These are phyloP conservation scores for Drosophila ogumai DNA, from an alignment of 1,140 invertebrate genomes.

Conservation along the genomic window DNA sequence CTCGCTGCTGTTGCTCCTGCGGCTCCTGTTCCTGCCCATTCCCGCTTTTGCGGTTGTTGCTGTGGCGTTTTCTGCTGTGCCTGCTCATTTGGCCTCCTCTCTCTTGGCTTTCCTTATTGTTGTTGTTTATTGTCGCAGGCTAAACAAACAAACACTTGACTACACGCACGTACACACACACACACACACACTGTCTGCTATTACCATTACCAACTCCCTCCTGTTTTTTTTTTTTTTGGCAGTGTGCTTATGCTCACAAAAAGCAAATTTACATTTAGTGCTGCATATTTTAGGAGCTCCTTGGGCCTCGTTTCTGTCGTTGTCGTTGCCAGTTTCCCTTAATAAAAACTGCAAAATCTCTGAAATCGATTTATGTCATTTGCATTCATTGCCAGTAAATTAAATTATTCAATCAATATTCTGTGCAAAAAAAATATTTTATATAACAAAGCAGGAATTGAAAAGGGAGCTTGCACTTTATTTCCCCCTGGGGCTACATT, in stretches of 20 bases:
- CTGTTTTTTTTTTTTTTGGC: slow-evolving; percentile 1
- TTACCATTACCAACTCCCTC: slow-evolving; percentile 2
- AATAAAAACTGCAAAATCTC: slow-evolving; percentile 35
- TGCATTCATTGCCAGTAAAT: slow-evolving; percentile 19
- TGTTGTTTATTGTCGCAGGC: slow-evolving; percentile 59
- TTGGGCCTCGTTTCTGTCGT: not conserved
- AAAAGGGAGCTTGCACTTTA: slow-evolving; percentile 1
- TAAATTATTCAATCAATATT: slow-evolving; percentile 15
- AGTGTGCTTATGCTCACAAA: slow-evolving; percentile 44
- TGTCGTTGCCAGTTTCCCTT: slow-evolving; percentile 1
- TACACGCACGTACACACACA: slow-evolving; percentile 42
- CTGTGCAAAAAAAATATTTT: not conserved
- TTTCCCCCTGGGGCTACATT: not conserved
- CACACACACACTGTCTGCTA: not conserved
- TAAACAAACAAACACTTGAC: slow-evolving; percentile 65
- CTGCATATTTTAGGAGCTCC: slow-evolving; percentile 56
- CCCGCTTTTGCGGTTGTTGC: slow-evolving; percentile 27
- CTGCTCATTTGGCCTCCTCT: slow-evolving; percentile 26
- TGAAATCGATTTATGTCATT: slow-evolving; percentile 36
- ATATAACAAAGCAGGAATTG: not conserved
- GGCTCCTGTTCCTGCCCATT: not conserved
- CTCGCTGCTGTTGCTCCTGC: slow-evolving; percentile 22
- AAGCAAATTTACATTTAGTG: slow-evolving; percentile 72
- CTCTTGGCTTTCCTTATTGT: slow-evolving; percentile 25
- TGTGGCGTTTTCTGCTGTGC: slow-evolving; percentile 16